A percentile compares a stretch with the other conserved stretches of the same genome.
Conservation (phyloP, 2,888 invertebrate species). For the Stegophylla sp. region DNA sequence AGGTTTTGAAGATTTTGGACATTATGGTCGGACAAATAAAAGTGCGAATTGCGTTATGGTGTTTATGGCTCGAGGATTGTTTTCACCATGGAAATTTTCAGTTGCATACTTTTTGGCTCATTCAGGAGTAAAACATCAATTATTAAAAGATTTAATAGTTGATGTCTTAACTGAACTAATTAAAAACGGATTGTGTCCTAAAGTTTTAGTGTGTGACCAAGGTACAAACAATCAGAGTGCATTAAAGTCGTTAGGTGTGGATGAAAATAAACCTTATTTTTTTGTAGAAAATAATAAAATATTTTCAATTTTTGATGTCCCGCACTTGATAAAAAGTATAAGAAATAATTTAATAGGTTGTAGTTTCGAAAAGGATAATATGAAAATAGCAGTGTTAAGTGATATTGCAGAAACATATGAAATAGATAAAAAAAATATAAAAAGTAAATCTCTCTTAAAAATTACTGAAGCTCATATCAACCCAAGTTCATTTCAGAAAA, state of each 20-base stretch:
- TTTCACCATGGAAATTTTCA: constrained; percentile 62
- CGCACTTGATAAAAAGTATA: constrained; percentile 61
- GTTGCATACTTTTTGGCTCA: constrained; percentile 61
- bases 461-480: constrained; percentile 61
- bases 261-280: constrained; percentile 60
- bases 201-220: constrained; percentile 61
- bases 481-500: constrained; percentile 61
- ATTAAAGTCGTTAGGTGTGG: constrained; percentile 60
- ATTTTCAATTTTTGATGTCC: constrained; percentile 61
- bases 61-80: constrained; percentile 62
- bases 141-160: constrained; percentile 58
- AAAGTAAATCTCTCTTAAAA: constrained; percentile 61
- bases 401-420: constrained; percentile 60
- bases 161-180: constrained; percentile 2
- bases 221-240: constrained; percentile 61
- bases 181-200: constrained; percentile 60
- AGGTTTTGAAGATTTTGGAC: constrained; percentile 62
- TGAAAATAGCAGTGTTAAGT: constrained; percentile 60
- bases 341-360: constrained; percentile 61
- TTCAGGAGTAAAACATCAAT: constrained; percentile 53
- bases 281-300: constrained; percentile 60
- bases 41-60: constrained; percentile 61
- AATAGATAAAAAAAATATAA: constrained; percentile 58
- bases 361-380: constrained; percentile 58
- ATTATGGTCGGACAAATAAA: constrained; percentile 59